A percentile compares a stretch with the other conserved stretches of the same genome.
Conservation (phyloP, 2,113 vertebrate genomes). For the Eubucco bourcierii region DNA sequence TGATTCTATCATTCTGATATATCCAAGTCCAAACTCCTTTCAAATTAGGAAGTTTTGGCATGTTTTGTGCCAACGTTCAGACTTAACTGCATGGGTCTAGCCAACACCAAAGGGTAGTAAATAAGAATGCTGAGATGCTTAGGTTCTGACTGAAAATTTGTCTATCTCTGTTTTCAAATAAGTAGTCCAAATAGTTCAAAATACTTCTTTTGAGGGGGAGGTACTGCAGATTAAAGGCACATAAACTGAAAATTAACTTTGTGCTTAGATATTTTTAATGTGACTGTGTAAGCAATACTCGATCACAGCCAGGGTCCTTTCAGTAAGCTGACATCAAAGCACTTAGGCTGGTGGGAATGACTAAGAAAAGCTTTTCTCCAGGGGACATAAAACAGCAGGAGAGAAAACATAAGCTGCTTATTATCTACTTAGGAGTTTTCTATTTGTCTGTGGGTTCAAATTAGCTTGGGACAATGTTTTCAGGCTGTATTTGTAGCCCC, state of each 20-base stretch:
- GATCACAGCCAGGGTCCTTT: neutral
- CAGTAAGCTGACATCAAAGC: neutral
- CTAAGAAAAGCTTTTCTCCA: neutral
- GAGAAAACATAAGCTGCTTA: neutral
- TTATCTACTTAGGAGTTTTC: neutral
- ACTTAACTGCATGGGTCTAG: neutral
- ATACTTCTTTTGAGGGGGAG: neutral
- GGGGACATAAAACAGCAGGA: neutral
- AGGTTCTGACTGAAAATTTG: neutral
- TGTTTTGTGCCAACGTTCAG: neutral
- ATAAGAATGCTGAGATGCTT: neutral
- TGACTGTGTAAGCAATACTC: neutral
- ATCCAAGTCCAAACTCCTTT: neutral
- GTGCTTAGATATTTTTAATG: neutral
- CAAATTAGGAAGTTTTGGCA: neutral
- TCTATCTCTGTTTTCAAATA: neutral
- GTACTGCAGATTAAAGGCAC: neutral
- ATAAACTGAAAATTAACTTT: neutral
- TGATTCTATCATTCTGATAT: rapidly evolving
- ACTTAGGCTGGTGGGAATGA: neutral
- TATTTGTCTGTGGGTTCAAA: neutral
- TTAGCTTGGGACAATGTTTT: neutral
- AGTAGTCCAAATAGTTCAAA: neutral
- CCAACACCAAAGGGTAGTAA: neutral
- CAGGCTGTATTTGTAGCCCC: neutral